Evolutionary conservation across 2,113 vertebrate genomes (phyloP), one percentile per base, ranked within the genome.

Genomic region (Albula goreensis): DNA sequence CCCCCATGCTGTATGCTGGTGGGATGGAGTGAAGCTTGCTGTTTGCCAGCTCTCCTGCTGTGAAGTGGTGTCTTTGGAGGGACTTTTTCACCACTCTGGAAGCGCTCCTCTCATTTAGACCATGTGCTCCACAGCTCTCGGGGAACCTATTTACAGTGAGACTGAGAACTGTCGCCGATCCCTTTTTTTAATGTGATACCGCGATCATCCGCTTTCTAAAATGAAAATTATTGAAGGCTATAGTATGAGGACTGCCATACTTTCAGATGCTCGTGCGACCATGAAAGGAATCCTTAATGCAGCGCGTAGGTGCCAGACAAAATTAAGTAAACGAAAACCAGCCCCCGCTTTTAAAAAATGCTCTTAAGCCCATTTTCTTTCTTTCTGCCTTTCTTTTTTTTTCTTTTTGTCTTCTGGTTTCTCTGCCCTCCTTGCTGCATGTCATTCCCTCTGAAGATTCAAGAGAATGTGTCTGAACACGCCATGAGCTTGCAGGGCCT

Each of bases 1-100:
- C 12, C 53, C 6, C 53, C 12, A 12, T 53, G 53, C 86, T 90
- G 87, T 15, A 78, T 90, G 89, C 90, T 90, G 90, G 83, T 86
- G 83, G 88, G 88, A 85, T 85, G 89, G 86, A 90, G 89, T 80
- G 87, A 86, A 87, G 41, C 81, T 66, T 78, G 52, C 60, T 77
- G 41, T 63, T 51, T 85, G 52, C 60, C 63, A 70, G 63, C 4
- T 7, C n/a, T 31, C n/a, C 22, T 19, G 66, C 66, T 31, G 66
- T 25, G 66, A 74, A 31, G n/a, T 74, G 66, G 4, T 74, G 66
- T 31, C 12, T 74, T 74, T 74, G n/a, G 66, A 74, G n/a, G 66
- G 8, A 10, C n/a, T 22, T 74, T 74, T 31, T 74, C 66, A 7
- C 66, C 9, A 9, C 25, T 22, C 22, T 74, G 10, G 25, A 74